Percentiles rank a stretch among this genome's conserved stretches.
These are phyloP conservation scores for Ganaspis brasiliensis DNA, from an alignment of 2,888 invertebrate species.

Conservation along the genomic window DNA sequence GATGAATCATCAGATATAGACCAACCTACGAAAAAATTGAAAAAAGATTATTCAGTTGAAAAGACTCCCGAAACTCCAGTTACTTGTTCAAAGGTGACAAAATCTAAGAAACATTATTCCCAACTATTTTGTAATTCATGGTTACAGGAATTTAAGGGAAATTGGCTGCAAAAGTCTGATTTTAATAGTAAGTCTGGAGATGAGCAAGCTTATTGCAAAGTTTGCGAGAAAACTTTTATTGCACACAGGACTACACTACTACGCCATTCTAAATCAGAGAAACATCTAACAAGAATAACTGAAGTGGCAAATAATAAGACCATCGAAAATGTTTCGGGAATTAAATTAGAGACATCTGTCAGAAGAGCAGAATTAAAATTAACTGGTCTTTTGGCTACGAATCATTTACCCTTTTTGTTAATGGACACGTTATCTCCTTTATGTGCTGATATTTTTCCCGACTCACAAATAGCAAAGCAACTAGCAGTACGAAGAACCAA, in stretches of 20 bases:
- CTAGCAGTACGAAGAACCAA: not conserved
- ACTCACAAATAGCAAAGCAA: conserved; percentile 52
- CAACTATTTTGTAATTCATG: not conserved
- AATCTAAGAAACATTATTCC: not conserved
- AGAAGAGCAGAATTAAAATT: conserved; percentile 50
- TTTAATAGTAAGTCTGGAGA: not conserved
- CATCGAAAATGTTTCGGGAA: not conserved
- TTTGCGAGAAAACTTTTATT: not conserved
- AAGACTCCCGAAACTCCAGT: too few relatives aligned
- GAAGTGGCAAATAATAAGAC: not conserved
- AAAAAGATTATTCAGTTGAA: too few relatives aligned
- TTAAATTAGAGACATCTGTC: conserved; percentile 3
- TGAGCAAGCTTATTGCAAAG: not conserved
- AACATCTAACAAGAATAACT: not conserved
- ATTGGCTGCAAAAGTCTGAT: not conserved
- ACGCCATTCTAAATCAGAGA: not conserved
- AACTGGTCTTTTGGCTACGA: conserved; percentile 43
- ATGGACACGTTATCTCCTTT: conserved; percentile 49
- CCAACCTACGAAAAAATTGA: too few relatives aligned
- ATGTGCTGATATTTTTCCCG: conserved; percentile 50
- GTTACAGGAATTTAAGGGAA: not conserved
- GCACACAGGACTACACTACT: not conserved
- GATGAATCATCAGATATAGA: too few relatives aligned
- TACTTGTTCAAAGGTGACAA: not conserved
- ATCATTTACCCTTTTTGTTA: conserved; percentile 52